These are phyloP conservation scores for Sebastes matsubarae DNA, from an alignment of 2,797 vertebrate genomes.

Conservation along the genomic window DNA sequence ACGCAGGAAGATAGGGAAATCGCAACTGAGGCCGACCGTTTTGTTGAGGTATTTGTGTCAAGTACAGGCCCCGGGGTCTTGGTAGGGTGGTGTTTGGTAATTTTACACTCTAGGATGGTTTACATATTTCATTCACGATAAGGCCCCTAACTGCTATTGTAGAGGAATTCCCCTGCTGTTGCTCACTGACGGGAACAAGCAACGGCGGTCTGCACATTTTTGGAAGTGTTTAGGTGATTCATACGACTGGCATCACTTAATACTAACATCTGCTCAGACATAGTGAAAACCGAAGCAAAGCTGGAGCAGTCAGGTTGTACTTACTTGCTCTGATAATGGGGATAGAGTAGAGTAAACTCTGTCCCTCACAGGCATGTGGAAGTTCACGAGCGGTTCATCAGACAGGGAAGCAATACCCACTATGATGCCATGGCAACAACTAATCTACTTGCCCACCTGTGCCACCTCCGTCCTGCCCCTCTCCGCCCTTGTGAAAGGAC, in stretches of 20 bases:
- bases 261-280: slow-evolving; percentile 12
- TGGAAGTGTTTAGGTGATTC: slow-evolving; percentile 41
- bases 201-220: slow-evolving; percentile 6
- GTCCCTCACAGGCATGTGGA: slow-evolving; percentile 11
- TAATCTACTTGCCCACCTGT: slow-evolving; percentile 47
- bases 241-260: slow-evolving; percentile 33
- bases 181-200: slow-evolving; percentile 44
- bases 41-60: slow-evolving; percentile 69
- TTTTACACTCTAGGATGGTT: slow-evolving; percentile 63
- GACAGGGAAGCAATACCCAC: slow-evolving; percentile 12
- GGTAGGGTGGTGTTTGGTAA: slow-evolving; percentile 61
- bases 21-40: slow-evolving; percentile 52
- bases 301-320: not conserved
- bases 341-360: not conserved
- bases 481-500: slow-evolving; percentile 57
- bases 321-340: not conserved
- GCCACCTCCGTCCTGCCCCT: slow-evolving; percentile 41
- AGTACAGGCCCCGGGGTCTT: slow-evolving; percentile 48
- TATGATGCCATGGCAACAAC: slow-evolving; percentile 41
- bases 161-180: slow-evolving; percentile 56
- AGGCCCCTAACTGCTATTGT: slow-evolving; percentile 44
- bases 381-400: slow-evolving; percentile 37
- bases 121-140: slow-evolving; percentile 73
- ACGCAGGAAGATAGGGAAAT: slow-evolving; percentile 64
- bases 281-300: not conserved